Evolutionary conservation across 2,797 vertebrate species (phyloP).

Genomic region (Hyperoplus immaculatus): DNA sequence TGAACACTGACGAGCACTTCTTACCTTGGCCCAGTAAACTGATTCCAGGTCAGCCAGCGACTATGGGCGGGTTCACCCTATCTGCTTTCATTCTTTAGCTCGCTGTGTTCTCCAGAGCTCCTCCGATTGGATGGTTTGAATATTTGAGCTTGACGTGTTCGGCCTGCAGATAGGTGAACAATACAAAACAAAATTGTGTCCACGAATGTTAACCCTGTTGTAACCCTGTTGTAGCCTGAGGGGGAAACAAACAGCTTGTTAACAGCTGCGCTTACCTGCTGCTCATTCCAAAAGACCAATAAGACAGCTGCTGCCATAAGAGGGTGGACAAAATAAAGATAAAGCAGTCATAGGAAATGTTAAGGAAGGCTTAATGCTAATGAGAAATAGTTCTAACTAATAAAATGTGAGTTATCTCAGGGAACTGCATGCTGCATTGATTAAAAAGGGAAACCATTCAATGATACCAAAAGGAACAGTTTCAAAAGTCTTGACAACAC

Average conservation of each 20-base stretch:
- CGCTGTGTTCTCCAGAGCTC: conserved; percentile 14
- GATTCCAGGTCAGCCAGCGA: conserved; percentile 40
- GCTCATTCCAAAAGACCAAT: not conserved
- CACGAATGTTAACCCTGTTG: conserved; percentile 24
- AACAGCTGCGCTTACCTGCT: not conserved
- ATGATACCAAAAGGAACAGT: not conserved
- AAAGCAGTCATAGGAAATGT: not conserved
- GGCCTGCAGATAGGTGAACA: conserved; percentile 51
- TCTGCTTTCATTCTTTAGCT: conserved; percentile 51
- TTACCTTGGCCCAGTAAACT: conserved; percentile 30
- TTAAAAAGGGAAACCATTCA: not conserved
- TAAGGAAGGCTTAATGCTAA: not conserved
- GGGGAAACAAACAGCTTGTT: conserved; percentile 31
- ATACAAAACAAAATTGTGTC: conserved; percentile 22
- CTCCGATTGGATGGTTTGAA: conserved; percentile 72
- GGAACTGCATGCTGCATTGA: not conserved
- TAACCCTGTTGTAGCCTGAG: conserved; percentile 34
- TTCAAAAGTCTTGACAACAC: not conserved
- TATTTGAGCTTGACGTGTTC: conserved; percentile 26
- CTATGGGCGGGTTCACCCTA: conserved; percentile 33
- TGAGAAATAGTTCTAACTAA: not conserved
- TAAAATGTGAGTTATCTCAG: not conserved
- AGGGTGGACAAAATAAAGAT: not conserved
- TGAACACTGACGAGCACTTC: conserved; percentile 19
- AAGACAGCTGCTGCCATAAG: not conserved